Percentiles rank a stretch among this genome's conserved stretches.
Conservation (phyloP, 2,113 vertebrate species). For the Atherinomorus stipes region DNA sequence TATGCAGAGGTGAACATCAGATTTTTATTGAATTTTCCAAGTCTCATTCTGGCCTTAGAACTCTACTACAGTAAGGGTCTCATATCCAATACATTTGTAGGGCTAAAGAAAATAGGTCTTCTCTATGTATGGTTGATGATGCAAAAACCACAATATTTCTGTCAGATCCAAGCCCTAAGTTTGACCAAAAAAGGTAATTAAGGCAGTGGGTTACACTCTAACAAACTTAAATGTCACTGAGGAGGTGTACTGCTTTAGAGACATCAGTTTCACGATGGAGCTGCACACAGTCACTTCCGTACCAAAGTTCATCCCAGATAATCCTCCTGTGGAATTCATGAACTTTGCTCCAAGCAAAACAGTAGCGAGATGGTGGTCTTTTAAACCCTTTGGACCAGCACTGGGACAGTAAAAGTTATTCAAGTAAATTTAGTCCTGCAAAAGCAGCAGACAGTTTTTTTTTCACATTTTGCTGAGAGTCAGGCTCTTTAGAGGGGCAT, state of each 20-base stretch:
- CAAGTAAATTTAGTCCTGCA: background rate
- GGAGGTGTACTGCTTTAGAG: background rate
- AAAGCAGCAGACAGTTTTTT: background rate
- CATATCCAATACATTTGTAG: no score
- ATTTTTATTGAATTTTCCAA: no score
- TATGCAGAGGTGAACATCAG: no score
- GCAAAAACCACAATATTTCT: background rate
- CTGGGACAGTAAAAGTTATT: constrained; percentile 1
- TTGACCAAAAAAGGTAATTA: constrained; percentile 18
- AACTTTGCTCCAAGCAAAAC: constrained; percentile 23
- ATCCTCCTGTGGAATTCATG: constrained; percentile 28
- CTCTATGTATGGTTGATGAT: background rate
- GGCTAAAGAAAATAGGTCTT: no score
- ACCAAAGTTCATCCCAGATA: constrained; percentile 19
- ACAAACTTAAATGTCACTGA: background rate
- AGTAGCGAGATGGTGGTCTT: background rate
- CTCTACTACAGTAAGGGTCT: background rate
- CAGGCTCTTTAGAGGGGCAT: background rate
- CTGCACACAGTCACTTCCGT: constrained; percentile 23
- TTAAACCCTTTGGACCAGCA: background rate
- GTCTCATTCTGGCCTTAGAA: no score
- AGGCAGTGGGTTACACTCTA: background rate
- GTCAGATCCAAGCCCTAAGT: background rate
- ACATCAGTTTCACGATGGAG: constrained; percentile 1
- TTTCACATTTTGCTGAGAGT: background rate